These are phyloP conservation scores for Lepilemur ruficaudatus DNA, from an alignment of 2,797 vertebrate genomes.

Conservation along the genomic window DNA sequence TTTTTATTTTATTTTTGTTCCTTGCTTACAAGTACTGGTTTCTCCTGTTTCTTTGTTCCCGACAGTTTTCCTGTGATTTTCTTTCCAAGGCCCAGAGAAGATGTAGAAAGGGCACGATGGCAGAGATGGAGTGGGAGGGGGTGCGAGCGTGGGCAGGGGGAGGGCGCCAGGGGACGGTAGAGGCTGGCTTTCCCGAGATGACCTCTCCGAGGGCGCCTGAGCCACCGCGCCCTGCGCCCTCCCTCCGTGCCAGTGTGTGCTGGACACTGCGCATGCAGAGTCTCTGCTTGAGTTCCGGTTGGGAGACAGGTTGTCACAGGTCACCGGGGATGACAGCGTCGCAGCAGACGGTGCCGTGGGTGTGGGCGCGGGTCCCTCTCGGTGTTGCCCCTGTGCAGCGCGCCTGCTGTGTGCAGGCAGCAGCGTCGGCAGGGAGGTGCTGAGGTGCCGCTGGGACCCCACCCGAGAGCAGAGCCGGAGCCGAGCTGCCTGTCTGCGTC, in stretches of 20 bases:
- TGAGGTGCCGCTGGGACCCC: fast-evolving
- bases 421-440: not conserved
- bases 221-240: fast-evolving
- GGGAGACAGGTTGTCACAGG: not conserved
- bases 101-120: not conserved
- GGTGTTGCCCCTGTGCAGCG: not conserved
- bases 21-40: not conserved
- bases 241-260: not conserved
- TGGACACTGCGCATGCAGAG: fast-evolving
- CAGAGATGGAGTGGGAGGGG: not conserved
- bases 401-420: not conserved
- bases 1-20: not conserved
- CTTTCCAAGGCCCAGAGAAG: not conserved
- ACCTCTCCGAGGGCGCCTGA: not conserved
- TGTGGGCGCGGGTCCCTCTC: not conserved
- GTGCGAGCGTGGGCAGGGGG: fast-evolving
- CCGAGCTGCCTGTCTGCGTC: no score
- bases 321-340: not conserved
- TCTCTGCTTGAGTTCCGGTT: not conserved
- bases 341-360: no score
- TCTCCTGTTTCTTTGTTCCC: not conserved
- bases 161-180: fast-evolving
- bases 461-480: not conserved
- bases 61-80: not conserved
- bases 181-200: not conserved